phyloP scores from a whole-genome alignment of 2,797 vertebrate species.

The Galago senegalensis region DNA sequence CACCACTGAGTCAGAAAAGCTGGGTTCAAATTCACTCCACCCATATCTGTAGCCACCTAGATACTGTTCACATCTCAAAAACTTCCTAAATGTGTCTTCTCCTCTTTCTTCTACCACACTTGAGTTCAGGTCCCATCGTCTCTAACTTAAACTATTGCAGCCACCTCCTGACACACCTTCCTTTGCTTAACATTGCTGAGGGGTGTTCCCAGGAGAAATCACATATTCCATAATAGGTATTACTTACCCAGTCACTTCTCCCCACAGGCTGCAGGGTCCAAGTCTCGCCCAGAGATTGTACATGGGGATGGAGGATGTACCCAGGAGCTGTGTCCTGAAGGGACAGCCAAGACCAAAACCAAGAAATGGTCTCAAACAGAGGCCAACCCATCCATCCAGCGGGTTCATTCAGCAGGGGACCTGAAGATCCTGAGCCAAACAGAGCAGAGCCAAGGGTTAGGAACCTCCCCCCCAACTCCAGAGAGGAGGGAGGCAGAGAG shows the following conservation, averaged over 20 bases:
- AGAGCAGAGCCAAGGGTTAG: background rate
- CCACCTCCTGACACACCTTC: background rate
- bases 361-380: background rate
- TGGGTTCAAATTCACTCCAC: background rate
- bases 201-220: background rate
- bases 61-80: too few species aligned
- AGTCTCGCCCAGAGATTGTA: background rate
- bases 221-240: background rate
- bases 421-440: background rate
- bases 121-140: background rate
- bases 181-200: background rate
- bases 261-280: background rate
- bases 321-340: background rate
- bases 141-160: background rate
- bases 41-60: too few species aligned
- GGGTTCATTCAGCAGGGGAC: too few species aligned
- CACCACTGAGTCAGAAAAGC: background rate
- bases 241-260: background rate
- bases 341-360: background rate
- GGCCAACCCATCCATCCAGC: background rate
- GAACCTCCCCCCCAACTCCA: background rate
- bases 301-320: too few species aligned
- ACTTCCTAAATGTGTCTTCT: background rate
- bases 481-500: background rate
- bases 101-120: background rate